Evolutionary conservation across 1,140 invertebrate species (phyloP), one percentile per base, ranked within the genome.

Genomic region (Pachypeltis micranthus): DNA sequence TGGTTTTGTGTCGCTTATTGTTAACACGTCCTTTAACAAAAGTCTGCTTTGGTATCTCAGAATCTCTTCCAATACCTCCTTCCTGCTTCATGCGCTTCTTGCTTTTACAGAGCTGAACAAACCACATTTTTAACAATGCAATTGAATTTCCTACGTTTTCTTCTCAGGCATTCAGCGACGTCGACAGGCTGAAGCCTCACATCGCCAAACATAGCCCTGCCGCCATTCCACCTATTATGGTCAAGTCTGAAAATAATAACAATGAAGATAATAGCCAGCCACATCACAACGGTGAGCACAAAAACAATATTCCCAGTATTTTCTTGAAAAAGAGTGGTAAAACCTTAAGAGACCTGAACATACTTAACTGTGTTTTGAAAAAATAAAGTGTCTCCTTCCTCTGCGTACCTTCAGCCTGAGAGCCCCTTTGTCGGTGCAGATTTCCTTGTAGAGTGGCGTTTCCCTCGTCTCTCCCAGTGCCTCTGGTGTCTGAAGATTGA

Each of bases 181-280:
- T 85, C 23, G 84, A 86, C 61, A 78, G 81, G 63, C 72, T 87
- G 34, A 77, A 83, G 21, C 79, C 83, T 3, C 85, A 87, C 71
- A 80, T 86, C n/a, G 78, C 83, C 7, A 86, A 86, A 69, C 85
- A 87, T 68, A 83, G 79, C 63, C 80, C 78, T 12, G 79, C 81
- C 12, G 81, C 79, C 2, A 77, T 79, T 21, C 74, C 72, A 58
- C 70, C 69, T 2, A 47, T 69, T 7, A 63, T 66, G 34, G 71
- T 77, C 2, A 80, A 79, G 65, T 73, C 75, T 21, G 75, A 74
- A 67, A 76, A 82, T 60, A 74, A 74, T 59, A 75, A 74, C 26
- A 72, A 76, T 61, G 69, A 78, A 65, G 66, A 73, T 65, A 56
- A 71, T 59, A 61, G 61, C 23, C 64, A 65, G 44, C 34, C 27